phyloP scores from a whole-genome alignment of 35 echinoderm and acorn worm species.

The Diadema setosum region DNA sequence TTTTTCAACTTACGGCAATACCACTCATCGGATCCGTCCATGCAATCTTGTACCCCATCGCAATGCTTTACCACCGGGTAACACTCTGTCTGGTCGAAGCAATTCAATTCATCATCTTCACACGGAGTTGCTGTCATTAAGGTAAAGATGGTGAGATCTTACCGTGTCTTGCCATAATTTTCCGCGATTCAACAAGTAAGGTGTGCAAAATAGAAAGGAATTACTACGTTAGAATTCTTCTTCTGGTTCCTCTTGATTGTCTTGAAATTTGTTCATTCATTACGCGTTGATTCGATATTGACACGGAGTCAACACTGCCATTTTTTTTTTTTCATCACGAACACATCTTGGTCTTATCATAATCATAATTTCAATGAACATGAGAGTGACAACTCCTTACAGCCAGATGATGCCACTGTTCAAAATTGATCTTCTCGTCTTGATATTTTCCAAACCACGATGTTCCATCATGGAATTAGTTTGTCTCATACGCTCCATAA shows the following conservation, averaged over 20 bases:
- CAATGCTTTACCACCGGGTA: neutral
- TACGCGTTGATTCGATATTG: neutral
- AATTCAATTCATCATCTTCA: neutral
- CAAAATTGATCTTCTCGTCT: too few species aligned
- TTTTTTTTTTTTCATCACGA: too few species aligned
- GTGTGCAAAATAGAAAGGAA: neutral
- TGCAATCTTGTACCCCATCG: neutral
- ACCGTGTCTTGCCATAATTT: neutral
- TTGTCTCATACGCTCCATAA: too few species aligned
- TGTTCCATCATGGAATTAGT: too few species aligned
- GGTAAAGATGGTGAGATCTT: neutral
- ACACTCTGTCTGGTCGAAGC: neutral
- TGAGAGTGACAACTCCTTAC: too few species aligned
- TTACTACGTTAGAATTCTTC: neutral
- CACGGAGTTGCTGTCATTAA: neutral
- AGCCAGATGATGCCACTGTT: too few species aligned
- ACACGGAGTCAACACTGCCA: too few species aligned
- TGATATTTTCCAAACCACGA: too few species aligned
- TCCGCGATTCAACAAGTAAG: neutral
- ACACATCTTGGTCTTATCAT: too few species aligned
- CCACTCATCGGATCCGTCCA: neutral
- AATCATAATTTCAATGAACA: too few species aligned
- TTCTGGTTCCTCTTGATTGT: neutral
- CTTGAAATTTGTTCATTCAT: neutral
- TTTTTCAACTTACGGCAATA: neutral